Evolutionary conservation across 2,113 vertebrate genomes (phyloP).

Genomic region (Cyprinodon brontotheroides): DNA sequence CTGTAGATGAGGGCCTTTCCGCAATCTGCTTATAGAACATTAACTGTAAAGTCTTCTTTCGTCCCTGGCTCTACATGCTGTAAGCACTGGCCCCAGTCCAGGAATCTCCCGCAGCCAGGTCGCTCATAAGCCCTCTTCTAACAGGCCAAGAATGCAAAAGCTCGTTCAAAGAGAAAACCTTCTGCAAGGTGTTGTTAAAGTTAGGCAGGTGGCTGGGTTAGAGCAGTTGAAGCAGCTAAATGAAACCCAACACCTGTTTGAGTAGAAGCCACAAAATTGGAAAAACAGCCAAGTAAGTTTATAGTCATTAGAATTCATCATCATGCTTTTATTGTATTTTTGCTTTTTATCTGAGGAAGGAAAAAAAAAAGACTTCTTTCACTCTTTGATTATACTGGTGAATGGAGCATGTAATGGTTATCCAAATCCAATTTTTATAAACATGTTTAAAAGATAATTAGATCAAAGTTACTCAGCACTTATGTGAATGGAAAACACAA

Average conservation of each 20-base stretch:
- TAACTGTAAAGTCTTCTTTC: conserved; percentile 73
- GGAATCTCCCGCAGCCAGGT: conserved; percentile 67
- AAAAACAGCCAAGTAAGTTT: conserved; percentile 15
- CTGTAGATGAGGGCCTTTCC: conserved; percentile 56
- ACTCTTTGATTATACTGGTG: conserved; percentile 15
- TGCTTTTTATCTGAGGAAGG: conserved; percentile 14
- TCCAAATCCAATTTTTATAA: conserved; percentile 49
- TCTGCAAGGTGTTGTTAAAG: conserved; percentile 64
- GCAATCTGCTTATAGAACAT: conserved; percentile 68
- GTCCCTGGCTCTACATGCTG: conserved; percentile 59
- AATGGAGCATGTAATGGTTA: conserved; percentile 38
- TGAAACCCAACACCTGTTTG: conserved; percentile 68
- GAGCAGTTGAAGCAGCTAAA: conserved; percentile 44
- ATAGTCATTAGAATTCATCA: conserved; percentile 31
- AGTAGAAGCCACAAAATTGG: conserved; percentile 17
- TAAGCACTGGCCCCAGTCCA: conserved; percentile 72
- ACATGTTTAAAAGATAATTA: conserved; percentile 50
- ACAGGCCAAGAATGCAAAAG: conserved; percentile 74
- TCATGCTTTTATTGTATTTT: conserved; percentile 9
- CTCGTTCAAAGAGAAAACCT: conserved; percentile 64
- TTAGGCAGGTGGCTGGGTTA: conserved; percentile 71
- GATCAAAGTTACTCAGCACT: conserved; percentile 61
- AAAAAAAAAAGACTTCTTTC: conserved; percentile 28
- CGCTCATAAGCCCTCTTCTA: conserved; percentile 65
- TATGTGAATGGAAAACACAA: conserved; percentile 40